Conservation (phyloP, 1,140 invertebrate genomes). For the Venustaconcha ellipsiformis region DNA sequence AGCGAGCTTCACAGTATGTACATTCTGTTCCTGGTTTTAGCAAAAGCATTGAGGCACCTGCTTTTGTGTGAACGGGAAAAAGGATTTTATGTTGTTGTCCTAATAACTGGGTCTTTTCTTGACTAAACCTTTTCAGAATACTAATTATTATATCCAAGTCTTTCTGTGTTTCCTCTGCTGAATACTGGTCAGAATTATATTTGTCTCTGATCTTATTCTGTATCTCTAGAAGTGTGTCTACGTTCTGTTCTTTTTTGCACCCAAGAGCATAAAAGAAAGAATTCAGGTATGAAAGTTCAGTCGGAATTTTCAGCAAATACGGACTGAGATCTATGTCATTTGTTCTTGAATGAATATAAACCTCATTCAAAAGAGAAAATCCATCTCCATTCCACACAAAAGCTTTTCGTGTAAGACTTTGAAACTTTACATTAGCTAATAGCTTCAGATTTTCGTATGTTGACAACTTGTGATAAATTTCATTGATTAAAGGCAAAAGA, state of each 20-base stretch:
- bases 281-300: constrained; percentile 1
- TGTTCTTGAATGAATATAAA: not conserved
- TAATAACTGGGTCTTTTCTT: not conserved
- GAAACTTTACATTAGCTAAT: not conserved
- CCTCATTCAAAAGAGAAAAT: not conserved
- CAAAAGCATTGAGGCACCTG: not conserved
- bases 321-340: constrained; percentile 8
- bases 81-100: not conserved
- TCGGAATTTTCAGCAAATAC: not conserved
- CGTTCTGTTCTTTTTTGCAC: constrained; percentile 1
- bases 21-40: not conserved
- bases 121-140: constrained; percentile 4
- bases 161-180: not conserved
- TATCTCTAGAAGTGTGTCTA: not conserved
- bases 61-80: constrained; percentile 1
- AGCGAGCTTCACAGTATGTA: not conserved
- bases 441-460: not conserved
- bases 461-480: constrained; percentile 6
- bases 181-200: not conserved
- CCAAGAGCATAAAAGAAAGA: constrained; percentile 4
- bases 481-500: constrained; percentile 4
- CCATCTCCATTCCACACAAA: constrained; percentile 5
- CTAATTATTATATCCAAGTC: not conserved
- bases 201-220: not conserved
- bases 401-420: not conserved